These are phyloP conservation scores for Cygnus olor DNA, from an alignment of 2,797 vertebrate species.

Conservation along the genomic window DNA sequence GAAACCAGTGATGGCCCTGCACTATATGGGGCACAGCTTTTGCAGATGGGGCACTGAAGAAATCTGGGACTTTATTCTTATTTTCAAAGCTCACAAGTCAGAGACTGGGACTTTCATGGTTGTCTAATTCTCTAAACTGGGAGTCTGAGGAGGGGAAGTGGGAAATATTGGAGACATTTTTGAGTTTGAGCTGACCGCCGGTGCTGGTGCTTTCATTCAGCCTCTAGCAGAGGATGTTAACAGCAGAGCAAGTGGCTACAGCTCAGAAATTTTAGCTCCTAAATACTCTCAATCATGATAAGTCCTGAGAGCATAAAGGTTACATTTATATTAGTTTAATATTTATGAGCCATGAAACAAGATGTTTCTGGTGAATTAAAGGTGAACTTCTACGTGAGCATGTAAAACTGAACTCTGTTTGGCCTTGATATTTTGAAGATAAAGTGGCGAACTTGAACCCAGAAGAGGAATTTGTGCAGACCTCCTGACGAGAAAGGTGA, in stretches of 20 bases:
- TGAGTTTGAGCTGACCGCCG: not conserved
- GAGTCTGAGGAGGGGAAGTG: not conserved
- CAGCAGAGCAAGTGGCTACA: not conserved
- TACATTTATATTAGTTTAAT: constrained; percentile 67
- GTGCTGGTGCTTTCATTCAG: not conserved
- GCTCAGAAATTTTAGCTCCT: not conserved
- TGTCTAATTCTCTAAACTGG: not conserved
- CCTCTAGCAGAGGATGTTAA: not conserved
- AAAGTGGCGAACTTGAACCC: constrained; percentile 42
- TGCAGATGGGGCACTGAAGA: not conserved
- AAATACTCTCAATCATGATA: not conserved
- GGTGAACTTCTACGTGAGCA: constrained; percentile 7
- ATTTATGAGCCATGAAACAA: constrained; percentile 69
- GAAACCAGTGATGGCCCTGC: not conserved
- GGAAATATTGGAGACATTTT: not conserved
- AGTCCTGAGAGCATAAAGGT: constrained; percentile 26
- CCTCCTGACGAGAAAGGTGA: constrained; percentile 9
- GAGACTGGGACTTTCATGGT: not conserved
- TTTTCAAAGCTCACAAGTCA: not conserved
- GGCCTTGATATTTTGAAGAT: constrained; percentile 27
- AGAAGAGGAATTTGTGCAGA: constrained; percentile 13
- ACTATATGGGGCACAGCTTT: not conserved
- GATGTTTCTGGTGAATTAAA: constrained; percentile 58
- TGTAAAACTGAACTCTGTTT: constrained; percentile 52
- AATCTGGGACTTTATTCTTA: rapidly evolving